These are phyloP conservation scores for Drymonia ruficornis DNA, from an alignment of 2,888 invertebrate genomes.

Conservation along the genomic window DNA sequence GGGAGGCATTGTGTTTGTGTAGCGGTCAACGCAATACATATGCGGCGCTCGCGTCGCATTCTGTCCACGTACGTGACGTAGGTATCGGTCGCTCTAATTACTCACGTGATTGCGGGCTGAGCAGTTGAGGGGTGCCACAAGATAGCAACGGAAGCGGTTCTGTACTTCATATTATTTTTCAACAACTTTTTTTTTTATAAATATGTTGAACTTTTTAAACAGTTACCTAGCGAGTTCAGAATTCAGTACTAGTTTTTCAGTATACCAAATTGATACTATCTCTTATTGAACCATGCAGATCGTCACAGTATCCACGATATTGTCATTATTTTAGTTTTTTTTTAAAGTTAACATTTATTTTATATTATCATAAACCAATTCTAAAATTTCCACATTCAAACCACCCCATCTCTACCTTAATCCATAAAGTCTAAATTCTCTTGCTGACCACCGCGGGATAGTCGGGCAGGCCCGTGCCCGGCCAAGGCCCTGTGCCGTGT, in stretches of 20 bases:
- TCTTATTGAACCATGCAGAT: no score
- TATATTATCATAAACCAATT: conserved; percentile 5
- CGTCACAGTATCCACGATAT: no score
- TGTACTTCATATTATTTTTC: not conserved
- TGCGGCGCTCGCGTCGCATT: conserved; percentile 24
- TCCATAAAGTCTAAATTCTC: conserved; percentile 15
- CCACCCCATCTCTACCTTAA: conserved; percentile 20
- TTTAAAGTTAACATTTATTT: no score
- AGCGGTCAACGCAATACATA: not conserved
- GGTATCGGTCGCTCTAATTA: conserved; percentile 50
- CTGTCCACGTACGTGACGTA: conserved; percentile 53
- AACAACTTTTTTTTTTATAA: no score
- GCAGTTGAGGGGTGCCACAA: conserved; percentile 7
- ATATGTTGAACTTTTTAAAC: no score
- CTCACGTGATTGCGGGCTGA: conserved; percentile 48
- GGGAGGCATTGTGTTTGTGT: not conserved
- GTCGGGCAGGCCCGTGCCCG: conserved; percentile 35
- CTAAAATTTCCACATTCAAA: not conserved
- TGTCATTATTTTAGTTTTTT: not conserved
- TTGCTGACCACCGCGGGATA: conserved; percentile 15
- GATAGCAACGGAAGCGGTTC: not conserved
- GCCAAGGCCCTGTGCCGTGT: conserved; percentile 47
- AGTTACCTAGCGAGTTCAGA: no score
- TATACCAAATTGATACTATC: no score
- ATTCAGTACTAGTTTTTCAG: no score